Evolutionary conservation across 92 coral and sea anemone species (phyloP), one percentile per base, ranked within the genome.

Genomic region (Porites evermanni): DNA sequence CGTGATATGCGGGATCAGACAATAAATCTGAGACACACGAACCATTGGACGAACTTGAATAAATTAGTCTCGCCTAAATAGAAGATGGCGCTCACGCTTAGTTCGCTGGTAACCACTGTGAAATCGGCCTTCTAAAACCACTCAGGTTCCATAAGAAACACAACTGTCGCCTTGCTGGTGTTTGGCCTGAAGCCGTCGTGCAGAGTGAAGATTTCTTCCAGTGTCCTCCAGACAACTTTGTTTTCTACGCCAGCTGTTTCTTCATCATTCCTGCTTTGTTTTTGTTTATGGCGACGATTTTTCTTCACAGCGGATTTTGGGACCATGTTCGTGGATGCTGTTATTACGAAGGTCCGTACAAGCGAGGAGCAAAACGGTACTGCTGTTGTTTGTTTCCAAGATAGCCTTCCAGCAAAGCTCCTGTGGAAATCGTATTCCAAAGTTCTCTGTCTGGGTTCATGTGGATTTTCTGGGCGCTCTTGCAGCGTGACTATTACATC

Each of bases 401-500:
- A 68, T 94, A 95, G 98, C 92, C 90, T 13, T 93, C 94, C 81
- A 84, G 93, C 70, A 92, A 84, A 54, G 86, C 79, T 23, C 76
- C 92, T 6, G 51, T 88, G 1, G 91, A 54, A 23, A 85, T 92
- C 38, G 12, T 92, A 4, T 73, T 83, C 32, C 90, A 87, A 29
- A 82, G 91, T 68, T 79, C 86, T 3, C 24, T 94, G 72, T 89
- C 94, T 21, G 83, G 90, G 26, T 83, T 88, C 56, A 77, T 92
- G 53, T 94, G 98, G 98, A 71, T 94, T 53, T 92, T 92, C 79
- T 94, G 95, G 95, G 98, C 95, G 3, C 79, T 94, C 18, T 79
- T 94, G 19, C 95, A 94, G 67, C 87, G 93, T 4, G 88, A 86
- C 17, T 94, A 94, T 74, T 94, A 79, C 59, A 81, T 84, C 47